Evolutionary conservation across 2,888 invertebrate genomes (phyloP).

Genomic region (Zaprionus lineosus): DNA sequence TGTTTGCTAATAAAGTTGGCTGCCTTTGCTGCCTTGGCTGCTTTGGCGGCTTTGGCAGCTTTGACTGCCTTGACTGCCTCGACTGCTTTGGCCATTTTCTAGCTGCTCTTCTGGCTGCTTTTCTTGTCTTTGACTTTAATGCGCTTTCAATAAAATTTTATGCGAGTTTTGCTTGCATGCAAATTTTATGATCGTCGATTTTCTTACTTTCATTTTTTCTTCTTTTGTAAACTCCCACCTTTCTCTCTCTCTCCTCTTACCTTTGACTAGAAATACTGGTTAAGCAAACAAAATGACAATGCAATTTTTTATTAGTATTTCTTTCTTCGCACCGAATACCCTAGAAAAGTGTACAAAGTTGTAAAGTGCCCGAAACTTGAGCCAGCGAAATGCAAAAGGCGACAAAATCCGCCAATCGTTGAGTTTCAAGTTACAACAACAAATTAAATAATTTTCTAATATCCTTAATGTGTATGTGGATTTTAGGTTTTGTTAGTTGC

Average conservation of each 20-base stretch:
- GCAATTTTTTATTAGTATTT: conserved; percentile 47
- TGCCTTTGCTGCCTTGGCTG: too few relatives aligned
- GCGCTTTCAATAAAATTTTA: conserved; percentile 75
- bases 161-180: conserved; percentile 74
- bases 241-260: conserved; percentile 1
- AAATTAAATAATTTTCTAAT: too few relatives aligned
- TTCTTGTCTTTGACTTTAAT: conserved; percentile 75
- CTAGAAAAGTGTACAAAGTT: neutral
- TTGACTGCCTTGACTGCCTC: too few relatives aligned
- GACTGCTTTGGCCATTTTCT: conserved; percentile 16
- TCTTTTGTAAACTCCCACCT: neutral
- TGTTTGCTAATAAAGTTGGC: conserved; percentile 74
- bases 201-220: too few relatives aligned
- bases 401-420: too few relatives aligned
- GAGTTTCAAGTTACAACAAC: too few relatives aligned
- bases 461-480: too few relatives aligned
- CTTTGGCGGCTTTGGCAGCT: too few relatives aligned
- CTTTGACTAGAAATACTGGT: conserved; percentile 28
- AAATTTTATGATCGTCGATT: conserved; percentile 56
- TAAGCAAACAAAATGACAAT: conserved; percentile 44
- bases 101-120: conserved; percentile 30
- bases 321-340: conserved; percentile 22
- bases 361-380: too few relatives aligned
- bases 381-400: too few relatives aligned
- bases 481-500: too few relatives aligned